Conservation (phyloP, 2,797 vertebrate genomes). For the Lophotriccus pileatus region DNA sequence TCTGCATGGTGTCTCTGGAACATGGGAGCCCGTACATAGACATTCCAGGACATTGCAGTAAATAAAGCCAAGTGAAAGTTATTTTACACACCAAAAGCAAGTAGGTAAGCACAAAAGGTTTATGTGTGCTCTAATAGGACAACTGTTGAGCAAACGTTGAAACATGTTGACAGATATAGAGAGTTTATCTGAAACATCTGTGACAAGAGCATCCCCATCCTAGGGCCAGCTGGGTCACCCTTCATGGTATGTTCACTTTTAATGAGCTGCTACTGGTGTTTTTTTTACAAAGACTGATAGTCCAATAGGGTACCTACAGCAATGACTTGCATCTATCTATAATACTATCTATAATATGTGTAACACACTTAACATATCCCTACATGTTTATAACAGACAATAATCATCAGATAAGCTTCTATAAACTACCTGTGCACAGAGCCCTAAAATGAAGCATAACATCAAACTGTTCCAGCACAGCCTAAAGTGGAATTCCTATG, state of each 20-base stretch:
- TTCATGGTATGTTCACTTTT: background rate
- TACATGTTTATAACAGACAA: background rate
- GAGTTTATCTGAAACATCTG: background rate
- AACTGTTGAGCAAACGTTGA: background rate
- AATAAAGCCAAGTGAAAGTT: background rate
- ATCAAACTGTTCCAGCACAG: background rate
- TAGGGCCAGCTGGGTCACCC: background rate
- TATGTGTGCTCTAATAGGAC: background rate
- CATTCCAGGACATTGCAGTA: background rate
- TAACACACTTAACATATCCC: background rate
- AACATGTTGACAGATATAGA: background rate
- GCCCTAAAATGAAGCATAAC: background rate
- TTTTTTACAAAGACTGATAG: background rate
- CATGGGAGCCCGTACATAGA: fast-evolving
- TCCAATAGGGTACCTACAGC: background rate
- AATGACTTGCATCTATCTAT: background rate
- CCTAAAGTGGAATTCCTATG: background rate
- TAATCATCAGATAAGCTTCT: background rate
- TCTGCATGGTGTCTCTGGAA: background rate
- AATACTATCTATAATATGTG: background rate
- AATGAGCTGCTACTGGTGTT: background rate
- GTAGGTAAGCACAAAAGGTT: background rate
- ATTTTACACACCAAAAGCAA: background rate
- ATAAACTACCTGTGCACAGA: background rate
- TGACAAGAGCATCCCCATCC: background rate